phyloP scores from a whole-genome alignment of 1,140 invertebrate genomes.

The Hyles vespertilio region DNA sequence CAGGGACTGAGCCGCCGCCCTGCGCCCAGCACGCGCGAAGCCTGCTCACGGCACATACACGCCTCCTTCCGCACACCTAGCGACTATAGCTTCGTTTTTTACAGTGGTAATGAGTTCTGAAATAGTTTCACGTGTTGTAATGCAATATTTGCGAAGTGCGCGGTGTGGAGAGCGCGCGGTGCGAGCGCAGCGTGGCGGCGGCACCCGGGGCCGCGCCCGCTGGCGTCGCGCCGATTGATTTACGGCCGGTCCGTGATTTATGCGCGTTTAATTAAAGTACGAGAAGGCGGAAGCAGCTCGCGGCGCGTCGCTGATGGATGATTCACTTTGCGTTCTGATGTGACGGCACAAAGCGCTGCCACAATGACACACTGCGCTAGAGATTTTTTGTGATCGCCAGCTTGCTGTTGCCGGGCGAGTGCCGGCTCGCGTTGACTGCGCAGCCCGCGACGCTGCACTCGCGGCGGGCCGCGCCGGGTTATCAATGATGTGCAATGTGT shows the following conservation, averaged over 20 bases:
- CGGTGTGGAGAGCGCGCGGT: too few species aligned
- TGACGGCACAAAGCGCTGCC: slow-evolving; percentile 1
- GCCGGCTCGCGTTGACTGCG: background rate
- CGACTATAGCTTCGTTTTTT: too few species aligned
- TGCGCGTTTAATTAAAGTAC: slow-evolving; percentile 62
- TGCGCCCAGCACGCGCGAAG: background rate
- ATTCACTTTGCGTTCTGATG: slow-evolving; percentile 11
- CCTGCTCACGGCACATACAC: background rate
- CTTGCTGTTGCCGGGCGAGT: too few species aligned
- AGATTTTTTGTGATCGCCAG: background rate
- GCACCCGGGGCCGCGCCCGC: slow-evolving; percentile 1
- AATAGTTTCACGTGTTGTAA: background rate
- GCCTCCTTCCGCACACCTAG: too few species aligned
- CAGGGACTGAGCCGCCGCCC: background rate
- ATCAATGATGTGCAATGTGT: too few species aligned
- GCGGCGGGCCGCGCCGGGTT: too few species aligned
- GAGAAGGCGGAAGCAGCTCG: slow-evolving; percentile 41
- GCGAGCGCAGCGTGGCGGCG: background rate
- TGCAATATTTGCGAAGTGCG: too few species aligned
- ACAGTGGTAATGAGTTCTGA: background rate
- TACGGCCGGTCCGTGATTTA: slow-evolving; percentile 44
- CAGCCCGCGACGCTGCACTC: background rate
- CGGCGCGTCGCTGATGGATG: slow-evolving; percentile 10
- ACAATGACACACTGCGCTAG: slow-evolving; percentile 2
- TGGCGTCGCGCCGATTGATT: slow-evolving; percentile 36